A percentile compares a stretch with the other conserved stretches of the same genome.
Evolutionary conservation across 1,140 invertebrate species (phyloP).

Genomic region (Aphidius gifuensis): DNA sequence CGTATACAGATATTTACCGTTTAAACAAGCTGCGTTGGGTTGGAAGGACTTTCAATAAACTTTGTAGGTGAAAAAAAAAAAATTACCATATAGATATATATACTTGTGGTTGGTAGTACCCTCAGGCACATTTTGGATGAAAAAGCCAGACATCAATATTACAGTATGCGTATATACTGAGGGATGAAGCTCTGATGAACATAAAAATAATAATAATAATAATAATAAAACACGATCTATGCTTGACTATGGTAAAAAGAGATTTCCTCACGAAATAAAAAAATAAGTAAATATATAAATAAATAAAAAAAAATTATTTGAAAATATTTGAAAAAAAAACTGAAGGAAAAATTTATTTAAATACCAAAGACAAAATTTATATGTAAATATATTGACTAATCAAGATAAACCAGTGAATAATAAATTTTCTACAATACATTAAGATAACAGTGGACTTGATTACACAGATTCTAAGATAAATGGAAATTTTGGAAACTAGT

Average conservation of each 20-base stretch:
- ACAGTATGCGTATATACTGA: conserved; percentile 15
- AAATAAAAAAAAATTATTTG: no score
- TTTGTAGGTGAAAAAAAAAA: conserved; percentile 8
- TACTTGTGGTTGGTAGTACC: background rate
- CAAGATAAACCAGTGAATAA: no score
- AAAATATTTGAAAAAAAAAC: no score
- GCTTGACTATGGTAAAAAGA: no score
- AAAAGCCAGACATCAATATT: conserved; percentile 32
- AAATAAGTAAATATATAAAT: no score
- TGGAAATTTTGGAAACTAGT: conserved; percentile 23
- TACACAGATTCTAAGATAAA: background rate
- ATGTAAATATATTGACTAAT: no score
- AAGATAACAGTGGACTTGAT: no score
- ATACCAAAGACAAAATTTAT: no score
- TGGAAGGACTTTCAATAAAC: conserved; percentile 29
- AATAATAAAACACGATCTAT: background rate
- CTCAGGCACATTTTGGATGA: conserved; percentile 6
- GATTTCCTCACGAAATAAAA: no score
- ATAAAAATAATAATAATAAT: background rate
- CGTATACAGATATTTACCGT: conserved; percentile 20
- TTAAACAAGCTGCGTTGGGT: conserved; percentile 26
- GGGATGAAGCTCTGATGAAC: background rate
- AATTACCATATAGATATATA: no score
- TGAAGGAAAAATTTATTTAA: no score
- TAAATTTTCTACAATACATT: no score